phyloP scores from a whole-genome alignment of 2,113 vertebrate genomes.

The Prionailurus bengalensis region DNA sequence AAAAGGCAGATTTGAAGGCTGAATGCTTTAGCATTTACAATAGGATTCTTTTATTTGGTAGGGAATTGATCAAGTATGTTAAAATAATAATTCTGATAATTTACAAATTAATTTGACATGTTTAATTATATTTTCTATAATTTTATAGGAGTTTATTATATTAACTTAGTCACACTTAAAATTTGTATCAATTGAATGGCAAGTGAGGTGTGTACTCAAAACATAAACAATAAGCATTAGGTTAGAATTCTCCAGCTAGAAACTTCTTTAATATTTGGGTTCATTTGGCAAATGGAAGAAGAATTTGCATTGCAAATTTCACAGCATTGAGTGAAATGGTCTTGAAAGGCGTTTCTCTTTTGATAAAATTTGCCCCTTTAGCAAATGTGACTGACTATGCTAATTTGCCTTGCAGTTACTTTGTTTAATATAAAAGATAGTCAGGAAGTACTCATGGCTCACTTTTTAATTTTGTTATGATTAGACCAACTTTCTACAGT shows the following conservation, averaged over 20 bases:
- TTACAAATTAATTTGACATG: not conserved
- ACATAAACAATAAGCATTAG: not conserved
- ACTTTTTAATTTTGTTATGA: not conserved
- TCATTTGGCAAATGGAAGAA: not conserved
- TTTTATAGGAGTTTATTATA: not conserved
- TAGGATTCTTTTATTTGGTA: not conserved
- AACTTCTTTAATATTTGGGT: not conserved
- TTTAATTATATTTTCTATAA: not conserved
- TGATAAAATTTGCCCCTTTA: not conserved
- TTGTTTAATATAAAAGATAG: not conserved
- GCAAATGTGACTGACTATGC: not conserved
- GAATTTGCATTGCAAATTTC: not conserved
- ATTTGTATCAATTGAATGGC: slow-evolving; percentile 42
- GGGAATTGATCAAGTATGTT: not conserved
- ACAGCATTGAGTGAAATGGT: not conserved
- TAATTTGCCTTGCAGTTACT: not conserved
- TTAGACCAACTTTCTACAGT: not conserved
- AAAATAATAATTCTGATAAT: not conserved
- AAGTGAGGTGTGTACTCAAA: not conserved
- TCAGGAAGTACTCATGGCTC: not conserved
- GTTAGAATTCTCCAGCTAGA: not conserved
- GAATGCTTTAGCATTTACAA: not conserved
- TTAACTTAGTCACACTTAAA: not conserved
- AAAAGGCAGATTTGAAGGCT: slow-evolving; percentile 4
- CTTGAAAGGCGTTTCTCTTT: not conserved